Evolutionary conservation across 2,113 vertebrate species (phyloP).

Genomic region (Lanius ludovicianus): DNA sequence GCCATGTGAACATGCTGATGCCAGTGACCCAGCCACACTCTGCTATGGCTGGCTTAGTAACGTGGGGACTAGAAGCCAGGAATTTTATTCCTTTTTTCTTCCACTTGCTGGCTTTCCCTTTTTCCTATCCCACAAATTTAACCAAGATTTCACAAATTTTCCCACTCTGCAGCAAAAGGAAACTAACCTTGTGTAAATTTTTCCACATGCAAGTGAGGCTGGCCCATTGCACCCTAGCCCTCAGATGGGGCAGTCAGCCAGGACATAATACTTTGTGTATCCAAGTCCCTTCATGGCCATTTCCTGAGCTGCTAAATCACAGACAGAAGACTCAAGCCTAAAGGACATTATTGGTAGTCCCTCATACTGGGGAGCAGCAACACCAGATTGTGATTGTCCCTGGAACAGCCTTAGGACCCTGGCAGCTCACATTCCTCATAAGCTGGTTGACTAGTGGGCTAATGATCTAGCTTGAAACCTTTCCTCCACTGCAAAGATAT

Average conservation of each 20-base stretch:
- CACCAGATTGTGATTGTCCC: background rate
- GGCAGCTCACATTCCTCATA: background rate
- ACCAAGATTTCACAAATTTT: slow-evolving; percentile 51
- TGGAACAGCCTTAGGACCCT: background rate
- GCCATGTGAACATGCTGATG: background rate
- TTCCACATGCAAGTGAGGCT: background rate
- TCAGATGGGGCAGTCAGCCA: slow-evolving; percentile 14
- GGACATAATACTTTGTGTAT: background rate
- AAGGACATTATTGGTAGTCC: background rate
- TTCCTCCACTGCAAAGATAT: background rate
- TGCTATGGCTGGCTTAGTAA: background rate
- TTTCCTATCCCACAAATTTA: slow-evolving; percentile 33
- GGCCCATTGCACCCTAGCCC: background rate
- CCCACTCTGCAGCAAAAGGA: slow-evolving; percentile 42
- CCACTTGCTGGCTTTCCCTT: slow-evolving; percentile 29
- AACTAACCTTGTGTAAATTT: slow-evolving; percentile 7
- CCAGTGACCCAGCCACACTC: background rate
- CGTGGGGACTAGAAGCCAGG: background rate
- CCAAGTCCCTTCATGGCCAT: background rate
- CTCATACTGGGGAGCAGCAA: background rate
- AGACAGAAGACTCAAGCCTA: background rate
- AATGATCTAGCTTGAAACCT: background rate
- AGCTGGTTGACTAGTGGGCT: background rate
- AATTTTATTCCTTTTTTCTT: slow-evolving; percentile 31
- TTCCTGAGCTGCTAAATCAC: background rate